Evolutionary conservation across 1,140 invertebrate species (phyloP), one percentile per base, ranked within the genome.

Genomic region (Tetramorium alpestre): DNA sequence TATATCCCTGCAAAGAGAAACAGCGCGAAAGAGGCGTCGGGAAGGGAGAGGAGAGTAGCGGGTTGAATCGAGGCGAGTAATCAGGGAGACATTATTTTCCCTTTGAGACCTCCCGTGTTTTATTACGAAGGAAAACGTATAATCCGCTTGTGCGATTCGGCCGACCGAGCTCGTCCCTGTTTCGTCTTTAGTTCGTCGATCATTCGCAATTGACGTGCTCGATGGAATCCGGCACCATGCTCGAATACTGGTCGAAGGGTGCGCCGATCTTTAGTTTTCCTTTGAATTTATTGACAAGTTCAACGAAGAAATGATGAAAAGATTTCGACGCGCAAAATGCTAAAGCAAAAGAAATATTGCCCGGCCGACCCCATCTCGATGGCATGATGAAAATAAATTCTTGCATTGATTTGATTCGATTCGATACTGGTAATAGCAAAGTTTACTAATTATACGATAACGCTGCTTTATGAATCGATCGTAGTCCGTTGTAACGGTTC

Each of bases 81-180:
- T 95, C 95, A 95, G 94, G 90, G 94, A 93, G 94, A 95, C 94
- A 95, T 95, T 95, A 95, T 94, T 95, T 92, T 95, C 94, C 92
- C 94, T 95, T 95, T 95, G 95, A 95, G 93, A 90, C 87, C 87
- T 82, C 88, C 80, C 92, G 90, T 92, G 92, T 95, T 95, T 95
- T 94, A 95, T 94, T 95, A 92, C 93, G 86, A 92, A 93, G 88
- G 91, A 93, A 94, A 94, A 94, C 92, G 89, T 92, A 93, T 93
- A 93, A 94, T 92, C 94, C 88, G 91, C 92, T 91, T 93, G 89
- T 92, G 86, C 84, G 75, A 87, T 89, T 87, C 87, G 87, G 75
- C 75, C 87, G 78, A 86, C 87, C 88, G 88, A 91, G 80, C 87
- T 90, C 49, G 60, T 60, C 56, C 25, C 44, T 77, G 47, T 60